phyloP scores from a whole-genome alignment of 2,888 invertebrate species.

The Peribatodes rhomboidaria region DNA sequence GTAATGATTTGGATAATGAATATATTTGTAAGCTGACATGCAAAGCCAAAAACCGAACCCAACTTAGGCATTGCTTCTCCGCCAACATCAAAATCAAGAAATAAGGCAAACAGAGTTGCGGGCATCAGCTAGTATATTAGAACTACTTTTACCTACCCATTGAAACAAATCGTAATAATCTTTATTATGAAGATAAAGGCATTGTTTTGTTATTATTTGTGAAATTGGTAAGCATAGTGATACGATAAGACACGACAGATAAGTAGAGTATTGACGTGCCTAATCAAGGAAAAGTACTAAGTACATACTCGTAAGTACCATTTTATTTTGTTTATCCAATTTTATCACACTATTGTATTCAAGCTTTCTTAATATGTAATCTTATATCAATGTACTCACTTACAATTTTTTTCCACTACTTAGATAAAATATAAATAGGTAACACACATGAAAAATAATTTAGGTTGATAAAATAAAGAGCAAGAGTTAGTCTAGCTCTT shows the following conservation, averaged over 20 bases:
- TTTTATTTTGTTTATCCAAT: neutral
- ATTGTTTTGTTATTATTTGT: neutral
- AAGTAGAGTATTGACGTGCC: neutral
- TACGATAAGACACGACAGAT: neutral
- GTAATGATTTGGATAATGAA: no score
- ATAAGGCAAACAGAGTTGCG: no score
- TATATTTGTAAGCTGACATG: no score
- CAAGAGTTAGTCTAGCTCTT: no score
- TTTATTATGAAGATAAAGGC: neutral
- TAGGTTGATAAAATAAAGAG: no score
- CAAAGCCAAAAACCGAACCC: no score
- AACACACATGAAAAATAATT: no score
- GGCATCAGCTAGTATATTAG: neutral
- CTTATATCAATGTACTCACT: no score
- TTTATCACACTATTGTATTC: neutral
- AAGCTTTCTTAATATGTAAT: neutral
- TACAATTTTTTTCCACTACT: no score
- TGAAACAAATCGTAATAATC: neutral
- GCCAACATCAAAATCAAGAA: no score
- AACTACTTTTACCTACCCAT: neutral
- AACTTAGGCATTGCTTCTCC: no score
- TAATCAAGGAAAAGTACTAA: conserved; percentile 7
- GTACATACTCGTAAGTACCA: neutral
- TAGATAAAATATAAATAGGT: no score
- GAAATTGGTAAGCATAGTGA: neutral